Base-by-base conservation (phyloP, 2,888 invertebrate genomes). In the Campaea margaritaria region DNA sequence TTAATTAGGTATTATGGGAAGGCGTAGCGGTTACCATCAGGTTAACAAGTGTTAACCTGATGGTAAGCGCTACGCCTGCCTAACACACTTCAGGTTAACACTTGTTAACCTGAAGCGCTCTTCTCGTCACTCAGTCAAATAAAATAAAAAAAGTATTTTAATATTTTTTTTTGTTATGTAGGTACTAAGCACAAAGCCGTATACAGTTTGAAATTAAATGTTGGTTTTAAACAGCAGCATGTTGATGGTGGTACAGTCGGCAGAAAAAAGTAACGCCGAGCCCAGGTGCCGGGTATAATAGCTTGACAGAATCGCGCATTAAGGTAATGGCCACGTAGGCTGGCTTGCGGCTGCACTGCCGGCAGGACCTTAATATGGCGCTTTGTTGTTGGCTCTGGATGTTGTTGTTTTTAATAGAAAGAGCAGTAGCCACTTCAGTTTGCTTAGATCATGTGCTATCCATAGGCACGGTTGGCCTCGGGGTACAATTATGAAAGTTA, bases 211-310 rank as follows among this genome's bases (percentile, higher is more conserved):
- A n/a, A n/a, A n/a, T n/a, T 34, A 34, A 11, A 2, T 38, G 38
- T 7, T 16, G 5, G 11, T 42, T 16, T 21, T 12, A 42, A n/a
- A 13, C 21, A 28, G n/a, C 13, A 28, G 28, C 34, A 38, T 38
- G n/a, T 38, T 8, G 13, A 14, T 39, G 7, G 21, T 3, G 69
- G 81, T 76, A 76, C 67, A 75, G 74, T 73, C 61, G 62, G 74
- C 70, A 70, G 74, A 86, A 85, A 86, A 87, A 83, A 79, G 76
- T 65, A 67, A 67, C 70, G 69, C 69, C 52, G 59, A 42, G 61
- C 74, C 75, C 86, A 87, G 87, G 86, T 87, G 88, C 85, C 76
- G 77, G 70, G 71, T 68, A 74, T 87, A 87, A 87, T 86, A 78
- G 83, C 82, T 82, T 82, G 80, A 85, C 85, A 83, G 83, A 81